These are phyloP conservation scores for Ibycter americanus DNA, from an alignment of 2,797 vertebrate species.

Conservation along the genomic window DNA sequence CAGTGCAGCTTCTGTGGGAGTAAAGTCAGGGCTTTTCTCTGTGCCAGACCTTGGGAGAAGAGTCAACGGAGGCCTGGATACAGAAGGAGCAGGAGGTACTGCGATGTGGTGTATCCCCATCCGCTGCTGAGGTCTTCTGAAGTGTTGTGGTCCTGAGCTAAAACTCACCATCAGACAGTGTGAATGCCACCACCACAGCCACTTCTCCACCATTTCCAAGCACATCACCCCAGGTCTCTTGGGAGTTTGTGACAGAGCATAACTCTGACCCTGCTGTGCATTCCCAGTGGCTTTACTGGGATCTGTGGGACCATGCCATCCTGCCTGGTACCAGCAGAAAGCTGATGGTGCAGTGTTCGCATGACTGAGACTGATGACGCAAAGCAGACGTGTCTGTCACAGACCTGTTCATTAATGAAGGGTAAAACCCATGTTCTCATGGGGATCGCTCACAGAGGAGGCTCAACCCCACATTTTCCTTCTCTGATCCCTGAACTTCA, in stretches of 20 bases:
- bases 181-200: not conserved
- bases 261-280: rapidly evolving
- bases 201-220: not conserved
- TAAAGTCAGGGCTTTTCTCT: not conserved
- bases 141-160: not conserved
- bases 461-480: not conserved
- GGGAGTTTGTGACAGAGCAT: not conserved
- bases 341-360: too few species aligned
- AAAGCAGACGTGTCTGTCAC: not conserved
- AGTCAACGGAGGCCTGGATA: not conserved
- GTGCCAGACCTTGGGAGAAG: not conserved
- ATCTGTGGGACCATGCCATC: not conserved
- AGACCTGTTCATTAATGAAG: not conserved
- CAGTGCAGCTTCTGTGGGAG: not conserved
- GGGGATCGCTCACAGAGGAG: not conserved
- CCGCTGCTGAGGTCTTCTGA: not conserved
- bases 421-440: not conserved
- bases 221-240: not conserved
- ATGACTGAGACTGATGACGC: not conserved
- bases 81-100: not conserved
- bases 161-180: not conserved
- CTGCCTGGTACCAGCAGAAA: not conserved
- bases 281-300: not conserved
- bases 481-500: not conserved
- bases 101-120: not conserved